A percentile compares a stretch with the other conserved stretches of the same genome.
Conservation (phyloP, 1,140 invertebrate species). For the Tyrophagus putrescentiae region DNA sequence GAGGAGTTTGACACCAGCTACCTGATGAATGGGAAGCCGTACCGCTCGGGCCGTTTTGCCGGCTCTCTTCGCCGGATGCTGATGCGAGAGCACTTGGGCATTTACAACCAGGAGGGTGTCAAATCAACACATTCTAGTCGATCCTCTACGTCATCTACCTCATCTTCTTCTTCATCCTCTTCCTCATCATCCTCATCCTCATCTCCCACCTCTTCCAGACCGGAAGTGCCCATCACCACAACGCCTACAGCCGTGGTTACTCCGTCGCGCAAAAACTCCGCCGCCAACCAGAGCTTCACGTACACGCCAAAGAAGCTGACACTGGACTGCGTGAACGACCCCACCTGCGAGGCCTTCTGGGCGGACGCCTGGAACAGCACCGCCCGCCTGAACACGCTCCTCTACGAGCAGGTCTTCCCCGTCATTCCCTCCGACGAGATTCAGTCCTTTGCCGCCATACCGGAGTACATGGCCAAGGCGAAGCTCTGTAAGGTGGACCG, state of each 20-base stretch:
- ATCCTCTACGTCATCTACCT: too few relatives aligned
- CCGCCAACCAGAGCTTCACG: too few relatives aligned
- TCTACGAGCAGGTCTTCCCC: conserved; percentile 74
- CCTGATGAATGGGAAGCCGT: conserved; percentile 63
- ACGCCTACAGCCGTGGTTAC: too few relatives aligned
- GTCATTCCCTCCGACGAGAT: conserved; percentile 67
- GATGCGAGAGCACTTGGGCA: conserved; percentile 75
- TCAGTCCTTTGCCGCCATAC: conserved; percentile 53
- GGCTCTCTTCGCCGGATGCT: conserved; percentile 63
- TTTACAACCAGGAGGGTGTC: conserved; percentile 36
- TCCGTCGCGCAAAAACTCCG: too few relatives aligned
- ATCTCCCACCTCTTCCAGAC: too few relatives aligned
- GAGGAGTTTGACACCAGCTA: conserved; percentile 51
- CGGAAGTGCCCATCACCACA: too few relatives aligned
- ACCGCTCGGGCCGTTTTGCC: conserved; percentile 66
- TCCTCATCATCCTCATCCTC: too few relatives aligned
- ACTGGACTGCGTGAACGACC: conserved; percentile 49
- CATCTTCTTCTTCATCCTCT: too few relatives aligned
- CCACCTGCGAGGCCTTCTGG: conserved; percentile 58
- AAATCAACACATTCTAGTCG: too few relatives aligned
- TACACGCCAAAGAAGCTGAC: too few relatives aligned
- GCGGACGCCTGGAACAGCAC: conserved; percentile 58
- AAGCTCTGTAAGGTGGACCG: conserved; percentile 49
- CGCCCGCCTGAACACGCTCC: conserved; percentile 61
- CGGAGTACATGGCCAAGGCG: conserved; percentile 49